Evolutionary conservation across 2,113 vertebrate species (phyloP).

Genomic region (Periophthalmodon schlosseri): DNA sequence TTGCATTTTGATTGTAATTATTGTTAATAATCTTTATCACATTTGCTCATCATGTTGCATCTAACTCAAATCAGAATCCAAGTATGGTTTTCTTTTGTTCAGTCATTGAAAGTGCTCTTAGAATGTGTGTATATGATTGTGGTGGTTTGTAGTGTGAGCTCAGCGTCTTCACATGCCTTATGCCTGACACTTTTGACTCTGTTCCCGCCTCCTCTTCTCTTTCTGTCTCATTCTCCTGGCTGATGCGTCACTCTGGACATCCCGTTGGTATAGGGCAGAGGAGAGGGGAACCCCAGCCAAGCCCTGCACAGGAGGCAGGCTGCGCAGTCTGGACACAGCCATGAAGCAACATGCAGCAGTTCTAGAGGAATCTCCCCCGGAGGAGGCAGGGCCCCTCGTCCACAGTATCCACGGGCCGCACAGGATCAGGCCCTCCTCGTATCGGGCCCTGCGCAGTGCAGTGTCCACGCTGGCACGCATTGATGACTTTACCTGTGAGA

Average conservation of each 20-base stretch:
- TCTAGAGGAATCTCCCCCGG: constrained; percentile 16
- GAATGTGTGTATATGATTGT: not conserved
- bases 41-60: no score
- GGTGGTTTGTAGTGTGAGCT: not conserved
- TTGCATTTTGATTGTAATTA: no score
- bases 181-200: constrained; percentile 24
- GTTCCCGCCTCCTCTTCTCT: constrained; percentile 30
- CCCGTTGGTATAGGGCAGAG: constrained; percentile 50
- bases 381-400: constrained; percentile 69
- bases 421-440: constrained; percentile 88
- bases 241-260: constrained; percentile 48
- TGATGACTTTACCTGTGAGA: constrained; percentile 96
- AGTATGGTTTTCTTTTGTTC: no score
- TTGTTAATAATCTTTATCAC: no score
- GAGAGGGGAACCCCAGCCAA: constrained; percentile 38
- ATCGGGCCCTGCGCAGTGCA: constrained; percentile 92
- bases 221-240: constrained; percentile 41
- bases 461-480: constrained; percentile 92
- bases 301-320: constrained; percentile 44
- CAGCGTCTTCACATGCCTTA: constrained; percentile 23
- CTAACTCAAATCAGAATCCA: no score
- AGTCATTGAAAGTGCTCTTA: not conserved
- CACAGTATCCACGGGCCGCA: constrained; percentile 79
- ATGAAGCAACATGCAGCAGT: no score
- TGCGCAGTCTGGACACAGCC: constrained; percentile 24